A percentile compares a stretch with the other conserved stretches of the same genome.
These are phyloP conservation scores for Furcifer pardalis DNA, from an alignment of 2,797 vertebrate species.

Conservation along the genomic window DNA sequence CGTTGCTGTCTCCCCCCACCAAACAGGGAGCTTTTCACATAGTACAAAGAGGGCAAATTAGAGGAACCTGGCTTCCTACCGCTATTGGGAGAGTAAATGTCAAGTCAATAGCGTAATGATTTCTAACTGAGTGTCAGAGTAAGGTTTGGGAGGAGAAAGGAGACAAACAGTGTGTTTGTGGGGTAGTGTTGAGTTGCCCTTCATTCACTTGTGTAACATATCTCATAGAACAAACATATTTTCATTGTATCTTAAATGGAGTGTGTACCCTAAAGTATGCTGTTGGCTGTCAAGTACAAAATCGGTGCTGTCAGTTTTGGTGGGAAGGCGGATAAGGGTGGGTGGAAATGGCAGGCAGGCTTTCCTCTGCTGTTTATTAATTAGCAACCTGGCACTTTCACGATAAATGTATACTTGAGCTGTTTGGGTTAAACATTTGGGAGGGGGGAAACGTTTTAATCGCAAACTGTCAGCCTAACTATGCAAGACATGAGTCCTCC, in stretches of 20 bases:
- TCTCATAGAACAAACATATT: conserved; percentile 42
- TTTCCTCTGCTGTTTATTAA: conserved; percentile 47
- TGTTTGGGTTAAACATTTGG: conserved; percentile 42
- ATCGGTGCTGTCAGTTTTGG: conserved; percentile 47
- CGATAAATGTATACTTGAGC: conserved; percentile 38
- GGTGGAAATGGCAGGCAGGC: conserved; percentile 3
- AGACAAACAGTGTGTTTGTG: too few relatives aligned
- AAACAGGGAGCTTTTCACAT: conserved; percentile 51
- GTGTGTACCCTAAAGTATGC: conserved; percentile 35
- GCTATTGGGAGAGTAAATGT: conserved; percentile 44
- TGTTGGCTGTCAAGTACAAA: conserved; percentile 47
- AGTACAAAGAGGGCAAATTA: conserved; percentile 44
- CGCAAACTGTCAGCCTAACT: conserved; percentile 40
- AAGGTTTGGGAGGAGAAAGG: background rate
- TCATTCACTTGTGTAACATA: conserved; percentile 59
- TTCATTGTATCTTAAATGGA: conserved; percentile 47
- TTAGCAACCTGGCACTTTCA: conserved; percentile 35
- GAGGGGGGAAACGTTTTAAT: conserved; percentile 43
- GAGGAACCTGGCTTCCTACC: conserved; percentile 34
- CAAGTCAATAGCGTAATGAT: conserved; percentile 39
- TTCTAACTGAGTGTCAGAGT: conserved; percentile 40
- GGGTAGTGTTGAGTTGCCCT: conserved; percentile 37
- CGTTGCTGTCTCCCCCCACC: conserved; percentile 11
- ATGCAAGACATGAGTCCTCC: conserved; percentile 38
- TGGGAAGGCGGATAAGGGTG: background rate